Percentiles rank a stretch among this genome's conserved stretches.
phyloP scores from a whole-genome alignment of 2,113 vertebrate species.

The Takifugu bimaculatus region DNA sequence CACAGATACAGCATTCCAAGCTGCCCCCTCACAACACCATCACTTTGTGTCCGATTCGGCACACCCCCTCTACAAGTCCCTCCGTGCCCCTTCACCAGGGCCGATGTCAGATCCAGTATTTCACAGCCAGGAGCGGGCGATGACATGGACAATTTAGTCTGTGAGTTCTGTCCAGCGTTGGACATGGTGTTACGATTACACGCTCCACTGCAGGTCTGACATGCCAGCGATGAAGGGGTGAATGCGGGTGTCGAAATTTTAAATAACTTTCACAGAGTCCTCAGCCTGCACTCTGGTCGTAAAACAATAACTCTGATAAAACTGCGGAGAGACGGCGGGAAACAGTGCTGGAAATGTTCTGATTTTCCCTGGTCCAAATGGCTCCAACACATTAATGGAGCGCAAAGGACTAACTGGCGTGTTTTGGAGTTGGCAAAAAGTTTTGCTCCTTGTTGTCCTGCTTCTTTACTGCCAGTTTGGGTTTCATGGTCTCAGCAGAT shows the following conservation, averaged over 20 bases:
- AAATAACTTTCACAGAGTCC: slow-evolving; percentile 74
- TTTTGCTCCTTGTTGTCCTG: slow-evolving; percentile 2
- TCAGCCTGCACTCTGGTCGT: slow-evolving; percentile 58
- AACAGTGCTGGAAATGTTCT: slow-evolving; percentile 17
- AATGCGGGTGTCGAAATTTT: slow-evolving; percentile 49
- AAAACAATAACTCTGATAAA: slow-evolving; percentile 47
- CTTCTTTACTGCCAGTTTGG: slow-evolving; percentile 55
- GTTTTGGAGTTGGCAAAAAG: not conserved
- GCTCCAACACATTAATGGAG: slow-evolving; percentile 13
- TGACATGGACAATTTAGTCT: slow-evolving; percentile 91
- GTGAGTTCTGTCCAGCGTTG: slow-evolving; percentile 81
- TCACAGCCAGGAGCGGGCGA: slow-evolving; percentile 79
- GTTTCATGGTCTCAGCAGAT: slow-evolving; percentile 69
- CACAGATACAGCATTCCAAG: slow-evolving; percentile 76
- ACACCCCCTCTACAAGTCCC: slow-evolving; percentile 30
- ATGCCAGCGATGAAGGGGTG: slow-evolving; percentile 71
- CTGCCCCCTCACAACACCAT: slow-evolving; percentile 52
- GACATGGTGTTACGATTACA: slow-evolving; percentile 88
- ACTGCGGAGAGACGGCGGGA: slow-evolving; percentile 20
- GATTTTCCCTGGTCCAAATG: slow-evolving; percentile 3
- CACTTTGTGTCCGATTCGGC: slow-evolving; percentile 13
- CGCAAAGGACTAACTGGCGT: not conserved
- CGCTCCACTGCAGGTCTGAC: slow-evolving; percentile 72
- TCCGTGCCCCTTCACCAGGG: slow-evolving; percentile 53
- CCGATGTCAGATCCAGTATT: slow-evolving; percentile 79